phyloP scores from a whole-genome alignment of 2,888 invertebrate species.

The Trachelus troglodyta region DNA sequence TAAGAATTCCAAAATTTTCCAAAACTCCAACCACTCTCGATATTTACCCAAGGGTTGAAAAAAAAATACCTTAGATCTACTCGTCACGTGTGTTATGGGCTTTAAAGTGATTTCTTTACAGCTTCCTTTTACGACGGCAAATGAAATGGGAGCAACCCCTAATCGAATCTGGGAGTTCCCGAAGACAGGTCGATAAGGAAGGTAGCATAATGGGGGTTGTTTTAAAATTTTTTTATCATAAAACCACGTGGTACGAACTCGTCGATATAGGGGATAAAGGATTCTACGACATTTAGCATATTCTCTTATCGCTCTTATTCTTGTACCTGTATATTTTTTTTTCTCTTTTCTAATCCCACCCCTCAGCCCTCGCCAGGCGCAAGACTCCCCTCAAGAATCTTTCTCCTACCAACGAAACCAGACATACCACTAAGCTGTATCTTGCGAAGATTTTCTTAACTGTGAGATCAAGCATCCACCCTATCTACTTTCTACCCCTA shows the following conservation, averaged over 20 bases:
- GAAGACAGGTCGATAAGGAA: neutral
- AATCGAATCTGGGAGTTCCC: neutral
- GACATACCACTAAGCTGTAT: neutral
- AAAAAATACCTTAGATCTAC: neutral
- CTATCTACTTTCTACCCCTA: neutral
- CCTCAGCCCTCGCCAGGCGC: neutral
- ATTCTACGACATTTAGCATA: neutral
- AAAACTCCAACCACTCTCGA: neutral
- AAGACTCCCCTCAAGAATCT: neutral
- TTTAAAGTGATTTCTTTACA: neutral
- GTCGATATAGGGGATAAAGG: neutral
- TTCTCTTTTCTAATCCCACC: neutral
- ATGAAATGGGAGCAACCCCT: neutral
- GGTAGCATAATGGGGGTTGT: neutral
- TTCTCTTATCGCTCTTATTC: neutral
- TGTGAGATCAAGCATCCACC: neutral
- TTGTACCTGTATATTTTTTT: neutral
- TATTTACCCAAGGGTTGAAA: neutral
- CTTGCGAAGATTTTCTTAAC: neutral
- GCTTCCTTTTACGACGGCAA: neutral
- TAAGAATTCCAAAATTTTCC: neutral
- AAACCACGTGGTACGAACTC: neutral
- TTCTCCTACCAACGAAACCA: neutral
- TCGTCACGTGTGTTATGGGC: neutral
- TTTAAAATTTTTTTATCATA: neutral